Evolutionary conservation across 64 coral and sea anemone species (phyloP), one percentile per base, ranked within the genome.

Genomic region (Pachyseris speciosa): DNA sequence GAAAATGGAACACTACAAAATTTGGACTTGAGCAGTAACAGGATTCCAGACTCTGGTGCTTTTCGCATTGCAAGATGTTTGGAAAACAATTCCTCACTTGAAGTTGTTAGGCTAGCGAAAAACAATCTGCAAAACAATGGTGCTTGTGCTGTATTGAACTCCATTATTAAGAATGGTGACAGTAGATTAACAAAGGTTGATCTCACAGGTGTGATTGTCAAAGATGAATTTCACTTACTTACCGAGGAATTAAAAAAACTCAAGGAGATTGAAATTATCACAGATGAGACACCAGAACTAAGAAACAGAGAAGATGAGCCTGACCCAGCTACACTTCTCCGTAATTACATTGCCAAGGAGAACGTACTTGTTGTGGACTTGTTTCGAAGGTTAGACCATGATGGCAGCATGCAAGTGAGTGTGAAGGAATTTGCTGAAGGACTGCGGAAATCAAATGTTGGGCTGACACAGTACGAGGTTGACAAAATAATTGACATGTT

Each of bases 391-490:
- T 81, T 97, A 27, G 95, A 97, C 65, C 86, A 68, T 50, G 95
- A 94, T 53, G 91, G 93, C 37, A 97, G 95, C 57, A 97, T 97
- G 95, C 95, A 97, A 75, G 95, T 96, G 15, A 93, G 78, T n/a
- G 95, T 93, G 24, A 87, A 87, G 50, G 95, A 96, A 48, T 96
- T 96, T 53, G 95, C 89, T 1, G 95, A 96, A 57, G 95, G 95
- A 2, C 50, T 96, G 27, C 75, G 95, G 61, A 92, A 88, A 41
- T 96, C 95, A 47, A 85, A 96, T 11, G 95, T 96, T 25, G 95
- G 95, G 20, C 64, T 96, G 20, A 96, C 95, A 5, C 69, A 86
- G 13, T 96, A 84, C 10, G 95, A 96, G 55, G 79, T 96, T 2
- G 84, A 96, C 30, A 88, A 83, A 86, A 96, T 96, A 2, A 96